Evolutionary conservation across 2,797 vertebrate species (phyloP).

Genomic region (Pipistrellus kuhlii): DNA sequence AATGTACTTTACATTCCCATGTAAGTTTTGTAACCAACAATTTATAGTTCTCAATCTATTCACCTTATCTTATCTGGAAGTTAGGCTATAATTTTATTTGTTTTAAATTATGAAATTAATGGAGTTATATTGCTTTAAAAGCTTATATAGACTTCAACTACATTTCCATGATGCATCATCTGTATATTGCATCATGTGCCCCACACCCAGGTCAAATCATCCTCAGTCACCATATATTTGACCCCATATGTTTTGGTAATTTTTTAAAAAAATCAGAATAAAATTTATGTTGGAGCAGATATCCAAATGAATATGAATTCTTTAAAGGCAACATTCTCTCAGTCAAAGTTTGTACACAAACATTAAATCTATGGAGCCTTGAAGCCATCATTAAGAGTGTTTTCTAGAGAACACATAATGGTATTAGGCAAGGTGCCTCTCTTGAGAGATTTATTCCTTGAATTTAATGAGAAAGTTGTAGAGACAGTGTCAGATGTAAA

Average conservation of each 20-base stretch:
- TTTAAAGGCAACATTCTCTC: background rate
- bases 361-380: background rate
- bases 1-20: background rate
- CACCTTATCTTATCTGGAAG: background rate
- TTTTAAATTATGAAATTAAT: background rate
- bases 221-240: background rate
- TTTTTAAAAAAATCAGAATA: background rate
- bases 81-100: constrained; percentile 1
- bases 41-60: background rate
- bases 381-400: background rate
- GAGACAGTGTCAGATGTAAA: background rate
- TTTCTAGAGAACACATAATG: background rate
- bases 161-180: background rate
- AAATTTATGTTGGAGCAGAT: background rate
- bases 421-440: background rate
- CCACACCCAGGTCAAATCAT: background rate
- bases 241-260: background rate
- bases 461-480: background rate
- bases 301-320: background rate
- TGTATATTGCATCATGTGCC: background rate
- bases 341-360: background rate
- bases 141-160: background rate
- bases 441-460: background rate
- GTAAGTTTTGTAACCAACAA: background rate
- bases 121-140: background rate